Base-by-base conservation (phyloP, 1,140 invertebrate genomes). In the Lordiphosa stackelbergi region DNA sequence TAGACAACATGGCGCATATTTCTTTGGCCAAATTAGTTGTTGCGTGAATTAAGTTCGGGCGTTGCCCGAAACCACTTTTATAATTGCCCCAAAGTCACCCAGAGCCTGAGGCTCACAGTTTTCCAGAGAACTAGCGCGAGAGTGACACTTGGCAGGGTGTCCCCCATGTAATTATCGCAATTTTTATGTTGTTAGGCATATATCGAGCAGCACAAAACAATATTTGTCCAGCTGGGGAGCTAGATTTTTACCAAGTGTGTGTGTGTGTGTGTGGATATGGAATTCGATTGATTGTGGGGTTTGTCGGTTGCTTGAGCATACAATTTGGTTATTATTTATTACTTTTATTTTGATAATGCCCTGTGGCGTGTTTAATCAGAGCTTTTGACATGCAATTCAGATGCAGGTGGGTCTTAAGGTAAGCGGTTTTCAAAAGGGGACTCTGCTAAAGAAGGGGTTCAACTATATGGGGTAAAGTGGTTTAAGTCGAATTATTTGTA, bases 11-110 rank as follows among this genome's bases (percentile, higher is more conserved):
- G 48, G 57, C 57, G 54, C 47, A 62, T 49, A 55, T 69, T 73
- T 79, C 54, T 63, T 34, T 66, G 55, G 35, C 55, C 72, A 85
- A 85, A 81, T 85, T 79, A 84, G 79, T 59, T 53, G 55, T 45
- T 71, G 64, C 73, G 60, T 73, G 63, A 70, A 81, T 79, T 81
- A 70, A 79, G 66, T 79, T 71, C 59, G 58, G 66, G 79, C 70
- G 63, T 72, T 62, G 54, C 37, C 69, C 41, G 45, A 37, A 78
- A 69, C 49, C 54, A 46, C 28, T 66, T 57, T 66, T 46, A 38
- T 68, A 68, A 66, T 65, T 66, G 65, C 37, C 64, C n/a, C 63
- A 68, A 68, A 68, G 65, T 53, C 65, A 68, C 38, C 53, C 42
- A 59, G 19, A 68, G 56, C 65, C 49, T 6, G 38, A 47, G 64